Base-by-base conservation (phyloP, 2,797 vertebrate genomes). In the Gallinago stenura region DNA sequence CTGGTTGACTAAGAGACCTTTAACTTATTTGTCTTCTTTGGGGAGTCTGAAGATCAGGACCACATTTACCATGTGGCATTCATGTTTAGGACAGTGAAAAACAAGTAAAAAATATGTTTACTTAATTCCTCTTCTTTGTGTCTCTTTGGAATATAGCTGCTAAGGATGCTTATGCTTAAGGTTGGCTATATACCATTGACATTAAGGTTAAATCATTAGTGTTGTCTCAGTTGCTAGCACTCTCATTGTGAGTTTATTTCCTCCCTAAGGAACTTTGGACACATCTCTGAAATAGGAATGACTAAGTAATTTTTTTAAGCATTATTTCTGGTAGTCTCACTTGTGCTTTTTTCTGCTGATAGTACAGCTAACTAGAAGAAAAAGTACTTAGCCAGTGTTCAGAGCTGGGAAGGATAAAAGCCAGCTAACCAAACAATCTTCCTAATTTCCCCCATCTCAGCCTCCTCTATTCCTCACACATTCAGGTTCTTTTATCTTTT, bases 141-240 rank as follows among this genome's bases (percentile, higher is more conserved):
- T 56, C 24, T 82, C 41, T 86, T 81, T 65, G 51, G 25, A 82
- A 79, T 79, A 69, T 18, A 82, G 14, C 14, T 89, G 26, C 35
- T 79, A 41, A 21, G 24, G 31, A 81, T 64, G 33, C 60, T 85
- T 68, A 78, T 70, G 28, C 46, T 50, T 84, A 82, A 76, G 71
- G 45, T 91, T 79, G 46, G 17, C 19, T 87, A 37, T 33, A 69
- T 56, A 79, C 4, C 54, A 53, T 9, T 66, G 58, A 71, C 17
- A 41, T 75, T 72, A 87, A 24, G 31, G 66, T 45, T 84, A 94
- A 92, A 84, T 80, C 89, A 93, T 93, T 66, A 89, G 24, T 28
- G 37, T 61, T 70, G 19, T 48, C 39, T 84, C 19, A 24, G 45
- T 69, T 94, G 37, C 45, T 89, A 81, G 31, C 39, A 62, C 13